Conservation (phyloP, 2,888 invertebrate genomes). For the Morinoia aosen region DNA sequence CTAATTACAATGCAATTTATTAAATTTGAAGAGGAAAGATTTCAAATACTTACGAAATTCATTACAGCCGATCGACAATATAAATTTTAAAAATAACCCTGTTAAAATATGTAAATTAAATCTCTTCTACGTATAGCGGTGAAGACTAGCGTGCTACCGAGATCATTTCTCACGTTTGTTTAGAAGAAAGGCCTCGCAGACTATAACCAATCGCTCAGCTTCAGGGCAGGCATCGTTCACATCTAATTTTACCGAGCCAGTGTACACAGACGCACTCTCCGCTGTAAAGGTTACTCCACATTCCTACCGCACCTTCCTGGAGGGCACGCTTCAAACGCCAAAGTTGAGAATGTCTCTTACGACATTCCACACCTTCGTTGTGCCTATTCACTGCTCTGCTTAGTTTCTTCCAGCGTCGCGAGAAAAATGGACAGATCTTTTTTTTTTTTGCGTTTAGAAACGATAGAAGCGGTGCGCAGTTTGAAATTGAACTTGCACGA, state of each 20-base stretch:
- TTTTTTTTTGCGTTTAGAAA: not conserved
- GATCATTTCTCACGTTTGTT: not conserved
- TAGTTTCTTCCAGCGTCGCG: not conserved
- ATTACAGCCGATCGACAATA: not conserved
- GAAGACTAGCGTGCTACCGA: not conserved
- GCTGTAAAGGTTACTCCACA: conserved; percentile 6
- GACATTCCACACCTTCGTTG: not conserved
- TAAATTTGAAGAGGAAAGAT: not conserved
- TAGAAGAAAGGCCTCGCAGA: not conserved
- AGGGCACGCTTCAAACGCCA: not conserved
- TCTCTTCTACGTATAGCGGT: not conserved
- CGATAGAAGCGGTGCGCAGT: not conserved
- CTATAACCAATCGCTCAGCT: not conserved
- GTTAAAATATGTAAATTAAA: not conserved
- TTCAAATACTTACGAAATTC: not conserved
- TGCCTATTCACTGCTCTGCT: not conserved
- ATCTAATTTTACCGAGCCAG: not conserved
- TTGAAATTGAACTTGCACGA: not conserved
- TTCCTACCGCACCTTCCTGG: not conserved
- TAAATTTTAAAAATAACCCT: too few relatives aligned
- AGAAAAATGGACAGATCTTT: not conserved
- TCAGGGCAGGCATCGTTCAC: not conserved
- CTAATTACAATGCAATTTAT: not conserved
- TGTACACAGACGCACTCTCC: not conserved
- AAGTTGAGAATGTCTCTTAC: not conserved